Conservation (phyloP, 2,113 vertebrate species). For the Epinephelus fuscoguttatus region DNA sequence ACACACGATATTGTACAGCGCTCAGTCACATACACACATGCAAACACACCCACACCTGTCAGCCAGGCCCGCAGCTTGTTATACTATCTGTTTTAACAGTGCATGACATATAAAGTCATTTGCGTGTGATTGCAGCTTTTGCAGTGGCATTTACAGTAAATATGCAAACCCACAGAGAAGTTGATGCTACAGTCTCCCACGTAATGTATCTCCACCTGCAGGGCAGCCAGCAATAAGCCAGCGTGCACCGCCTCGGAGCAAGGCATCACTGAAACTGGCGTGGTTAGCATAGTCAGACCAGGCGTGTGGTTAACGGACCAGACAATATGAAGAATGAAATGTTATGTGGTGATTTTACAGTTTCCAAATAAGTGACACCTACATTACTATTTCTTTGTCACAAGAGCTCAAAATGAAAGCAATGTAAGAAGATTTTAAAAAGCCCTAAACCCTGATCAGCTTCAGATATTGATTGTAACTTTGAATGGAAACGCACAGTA, state of each 20-base stretch:
- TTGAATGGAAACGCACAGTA: constrained; percentile 33
- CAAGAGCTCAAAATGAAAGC: background rate
- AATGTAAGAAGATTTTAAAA: too few species aligned
- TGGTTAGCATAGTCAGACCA: background rate
- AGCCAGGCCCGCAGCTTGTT: background rate
- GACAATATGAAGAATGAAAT: background rate
- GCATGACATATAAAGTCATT: background rate
- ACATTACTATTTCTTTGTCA: background rate
- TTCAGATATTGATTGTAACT: background rate
- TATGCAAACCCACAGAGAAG: constrained; percentile 42
- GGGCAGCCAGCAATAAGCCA: background rate
- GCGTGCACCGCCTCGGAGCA: background rate
- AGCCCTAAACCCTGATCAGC: background rate
- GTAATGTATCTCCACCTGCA: background rate
- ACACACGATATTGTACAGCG: background rate
- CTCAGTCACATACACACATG: background rate
- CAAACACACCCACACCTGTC: background rate
- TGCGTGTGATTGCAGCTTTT: background rate
- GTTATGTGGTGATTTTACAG: background rate
- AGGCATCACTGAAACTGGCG: constrained; percentile 30
- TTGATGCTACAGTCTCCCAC: background rate
- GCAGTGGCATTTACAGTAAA: constrained; percentile 39
- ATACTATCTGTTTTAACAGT: accelerated
- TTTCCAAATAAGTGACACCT: background rate
- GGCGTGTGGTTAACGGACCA: background rate